Base-by-base conservation (phyloP, 2,797 vertebrate genomes). In the Xenopus petersii region DNA sequence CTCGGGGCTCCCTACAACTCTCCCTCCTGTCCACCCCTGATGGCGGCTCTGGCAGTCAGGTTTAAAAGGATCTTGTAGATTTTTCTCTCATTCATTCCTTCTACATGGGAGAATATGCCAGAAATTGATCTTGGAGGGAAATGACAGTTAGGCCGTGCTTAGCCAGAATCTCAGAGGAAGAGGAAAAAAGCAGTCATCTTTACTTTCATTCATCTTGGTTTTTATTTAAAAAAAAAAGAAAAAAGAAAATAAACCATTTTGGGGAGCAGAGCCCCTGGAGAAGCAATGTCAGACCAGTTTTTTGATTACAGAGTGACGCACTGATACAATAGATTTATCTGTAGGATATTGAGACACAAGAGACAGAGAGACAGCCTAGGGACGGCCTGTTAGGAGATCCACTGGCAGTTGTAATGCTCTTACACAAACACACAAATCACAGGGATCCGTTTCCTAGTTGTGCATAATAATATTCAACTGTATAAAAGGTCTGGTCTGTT, bases 241-340 rank as follows among this genome's bases (percentile, higher is more conserved):
- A 9, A 42, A 42, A 42, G 36, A 42, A 42, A 42, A 42, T 6
- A 42, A 42, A 42, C 72, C 70, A 77, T 68, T 10, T 67, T 55
- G 24, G 26, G 69, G 67, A 69, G 21, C 21, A 36, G 61, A 64
- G 64, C 64, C 70, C 64, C 71, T 11, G 33, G 48, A 49, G 17
- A 77, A 73, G 70, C 70, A 30, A 68, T 77, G 64, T 56, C 47
- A 42, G 75, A 46, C 64, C 64, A 63, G 64, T 72, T 77, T 70
- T 73, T 71, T 63, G 10, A 67, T 62, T 61, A 68, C 70, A 77
- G 75, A 72, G 61, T 55, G 46, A 77, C 24, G 59, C 75, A 77
- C 65, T 8, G 70, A 67, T 67, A 72, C 75, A 68, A 73, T 77
- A 75, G 70, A 70, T 47, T 71, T 65, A 71, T 75, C 47, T 56